These are phyloP conservation scores for Tridacna crocea DNA, from an alignment of 2,888 invertebrate genomes.

Conservation along the genomic window DNA sequence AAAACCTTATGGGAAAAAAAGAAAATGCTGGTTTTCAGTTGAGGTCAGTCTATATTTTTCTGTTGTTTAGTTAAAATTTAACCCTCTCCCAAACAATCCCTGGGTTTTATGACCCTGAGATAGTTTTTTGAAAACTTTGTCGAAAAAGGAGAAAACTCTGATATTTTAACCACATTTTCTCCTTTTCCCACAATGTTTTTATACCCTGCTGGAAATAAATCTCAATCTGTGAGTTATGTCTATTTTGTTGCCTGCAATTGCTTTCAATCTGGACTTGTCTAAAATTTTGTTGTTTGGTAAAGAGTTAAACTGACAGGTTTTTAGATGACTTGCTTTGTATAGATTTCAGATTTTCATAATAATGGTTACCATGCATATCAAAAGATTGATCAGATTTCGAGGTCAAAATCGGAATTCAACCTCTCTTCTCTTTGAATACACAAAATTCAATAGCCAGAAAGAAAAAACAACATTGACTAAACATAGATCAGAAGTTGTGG, in stretches of 20 bases:
- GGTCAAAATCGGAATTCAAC: conserved; percentile 60
- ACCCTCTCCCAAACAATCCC: too few relatives aligned
- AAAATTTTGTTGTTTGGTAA: not conserved
- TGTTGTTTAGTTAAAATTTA: too few relatives aligned
- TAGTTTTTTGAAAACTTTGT: not conserved
- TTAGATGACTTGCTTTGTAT: not conserved
- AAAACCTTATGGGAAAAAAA: too few relatives aligned
- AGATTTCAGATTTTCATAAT: conserved; percentile 60
- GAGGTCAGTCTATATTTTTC: too few relatives aligned
- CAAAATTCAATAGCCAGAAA: conserved; percentile 29
- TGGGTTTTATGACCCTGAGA: too few relatives aligned
- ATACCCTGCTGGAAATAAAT: not conserved
- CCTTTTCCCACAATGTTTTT: conserved; percentile 2
- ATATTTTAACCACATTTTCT: not conserved
- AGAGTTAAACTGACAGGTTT: not conserved
- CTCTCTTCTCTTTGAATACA: conserved; percentile 33
- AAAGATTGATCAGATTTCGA: conserved; percentile 64
- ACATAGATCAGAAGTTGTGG: not conserved
- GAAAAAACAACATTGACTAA: not conserved
- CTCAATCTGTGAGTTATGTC: not conserved
- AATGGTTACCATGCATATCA: conserved; percentile 63
- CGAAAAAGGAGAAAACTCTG: not conserved
- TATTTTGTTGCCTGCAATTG: too few relatives aligned
- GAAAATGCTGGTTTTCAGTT: too few relatives aligned
- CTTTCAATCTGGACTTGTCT: not conserved